phyloP scores from a whole-genome alignment of 2,888 invertebrate species.

The Synanthedon tipuliformis region DNA sequence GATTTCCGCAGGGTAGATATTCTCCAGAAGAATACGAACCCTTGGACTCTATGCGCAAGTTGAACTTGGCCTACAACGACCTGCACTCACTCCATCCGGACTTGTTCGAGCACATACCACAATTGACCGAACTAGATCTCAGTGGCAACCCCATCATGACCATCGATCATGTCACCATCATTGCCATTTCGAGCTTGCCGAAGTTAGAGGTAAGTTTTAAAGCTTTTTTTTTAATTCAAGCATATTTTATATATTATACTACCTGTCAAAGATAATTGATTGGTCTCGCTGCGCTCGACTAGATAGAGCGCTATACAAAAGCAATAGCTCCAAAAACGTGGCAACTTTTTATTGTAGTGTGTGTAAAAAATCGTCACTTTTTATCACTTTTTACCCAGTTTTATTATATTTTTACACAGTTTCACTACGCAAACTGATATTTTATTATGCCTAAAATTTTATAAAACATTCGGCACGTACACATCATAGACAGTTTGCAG shows the following conservation, averaged over 20 bases:
- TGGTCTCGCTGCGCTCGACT: too few relatives aligned
- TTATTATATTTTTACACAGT: too few relatives aligned
- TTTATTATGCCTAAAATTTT: too few relatives aligned
- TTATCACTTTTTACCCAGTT: too few relatives aligned
- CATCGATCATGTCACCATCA: conserved; percentile 72
- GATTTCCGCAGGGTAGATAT: conserved; percentile 63
- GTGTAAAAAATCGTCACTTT: too few relatives aligned
- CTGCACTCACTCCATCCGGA: conserved; percentile 78
- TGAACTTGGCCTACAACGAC: conserved; percentile 78
- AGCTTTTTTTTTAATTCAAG: neutral
- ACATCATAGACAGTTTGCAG: too few relatives aligned
- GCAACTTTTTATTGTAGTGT: too few relatives aligned
- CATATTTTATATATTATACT: conserved; percentile 4
- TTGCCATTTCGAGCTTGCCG: conserved; percentile 75
- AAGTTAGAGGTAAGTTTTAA: conserved; percentile 72
- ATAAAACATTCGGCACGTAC: too few relatives aligned
- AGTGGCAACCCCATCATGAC: conserved; percentile 79
- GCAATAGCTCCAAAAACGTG: too few relatives aligned
- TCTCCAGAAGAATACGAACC: conserved; percentile 71
- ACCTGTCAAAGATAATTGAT: too few relatives aligned
- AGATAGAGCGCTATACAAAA: too few relatives aligned
- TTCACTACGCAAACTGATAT: too few relatives aligned
- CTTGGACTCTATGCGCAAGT: conserved; percentile 63
- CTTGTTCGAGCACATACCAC: conserved; percentile 79
- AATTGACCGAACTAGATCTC: conserved; percentile 75